phyloP scores from a whole-genome alignment of 2,888 invertebrate genomes.

The Coenonympha glycerion region DNA sequence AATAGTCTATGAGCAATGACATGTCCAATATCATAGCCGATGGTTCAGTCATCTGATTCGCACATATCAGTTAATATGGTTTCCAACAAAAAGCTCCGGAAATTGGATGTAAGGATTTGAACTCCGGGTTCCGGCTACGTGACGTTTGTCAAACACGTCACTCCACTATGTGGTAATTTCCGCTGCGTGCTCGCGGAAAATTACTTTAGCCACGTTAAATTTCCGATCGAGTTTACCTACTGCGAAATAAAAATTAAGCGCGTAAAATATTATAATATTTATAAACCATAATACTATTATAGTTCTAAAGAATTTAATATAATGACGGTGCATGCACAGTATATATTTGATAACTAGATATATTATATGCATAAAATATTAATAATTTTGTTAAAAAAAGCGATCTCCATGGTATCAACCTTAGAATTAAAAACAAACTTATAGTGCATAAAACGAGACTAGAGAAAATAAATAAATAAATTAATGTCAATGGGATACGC shows the following conservation, averaged over 20 bases:
- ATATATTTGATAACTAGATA: no score
- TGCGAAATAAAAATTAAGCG: conserved; percentile 37
- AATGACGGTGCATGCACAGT: no score
- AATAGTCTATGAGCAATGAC: background rate
- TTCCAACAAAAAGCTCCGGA: conserved; percentile 74
- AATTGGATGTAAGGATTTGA: conserved; percentile 76
- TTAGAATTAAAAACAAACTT: no score
- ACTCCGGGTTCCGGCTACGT: conserved; percentile 71
- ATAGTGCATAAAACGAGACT: no score
- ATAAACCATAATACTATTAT: no score
- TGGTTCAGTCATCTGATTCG: conserved; percentile 66
- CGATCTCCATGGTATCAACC: no score
- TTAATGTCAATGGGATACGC: no score
- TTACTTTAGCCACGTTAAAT: conserved; percentile 74
- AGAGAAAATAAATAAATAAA: no score
- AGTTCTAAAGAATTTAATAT: no score
- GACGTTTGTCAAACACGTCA: conserved; percentile 76
- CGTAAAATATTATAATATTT: no score
- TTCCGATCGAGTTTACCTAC: conserved; percentile 65
- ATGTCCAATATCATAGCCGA: conserved; percentile 37
- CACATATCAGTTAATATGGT: conserved; percentile 73
- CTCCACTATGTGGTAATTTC: conserved; percentile 76
- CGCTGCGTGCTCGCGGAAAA: conserved; percentile 71
- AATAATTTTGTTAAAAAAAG: no score
- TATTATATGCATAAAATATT: no score